phyloP scores from a whole-genome alignment of 2,888 invertebrate species.

The Helleia helle region DNA sequence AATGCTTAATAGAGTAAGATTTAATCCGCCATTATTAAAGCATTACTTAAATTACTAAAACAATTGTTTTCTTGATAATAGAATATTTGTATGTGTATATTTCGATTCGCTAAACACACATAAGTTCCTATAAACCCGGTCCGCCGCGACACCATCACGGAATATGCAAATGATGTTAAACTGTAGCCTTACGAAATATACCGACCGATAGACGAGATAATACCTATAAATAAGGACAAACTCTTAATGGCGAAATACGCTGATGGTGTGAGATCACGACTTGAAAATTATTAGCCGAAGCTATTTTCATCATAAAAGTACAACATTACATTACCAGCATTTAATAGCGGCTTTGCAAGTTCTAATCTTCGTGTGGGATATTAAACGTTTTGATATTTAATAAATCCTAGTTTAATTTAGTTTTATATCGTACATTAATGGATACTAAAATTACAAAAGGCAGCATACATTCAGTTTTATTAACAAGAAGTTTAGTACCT shows the following conservation, averaged over 20 bases:
- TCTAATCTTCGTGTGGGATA: conserved; percentile 22
- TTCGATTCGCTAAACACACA: conserved; percentile 13
- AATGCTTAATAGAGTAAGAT: too few species aligned
- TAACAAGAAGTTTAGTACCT: too few species aligned
- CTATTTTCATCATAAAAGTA: conserved; percentile 47
- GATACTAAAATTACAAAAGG: neutral
- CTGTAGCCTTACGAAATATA: conserved; percentile 53
- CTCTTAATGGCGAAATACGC: conserved; percentile 61
- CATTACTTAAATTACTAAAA: too few species aligned
- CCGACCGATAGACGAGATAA: conserved; percentile 56
- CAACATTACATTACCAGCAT: conserved; percentile 21
- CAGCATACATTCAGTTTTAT: too few species aligned
- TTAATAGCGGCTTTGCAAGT: conserved; percentile 11
- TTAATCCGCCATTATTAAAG: too few species aligned
- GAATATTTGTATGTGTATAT: too few species aligned
- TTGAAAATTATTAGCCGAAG: conserved; percentile 45
- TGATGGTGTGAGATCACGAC: conserved; percentile 62
- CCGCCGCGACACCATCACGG: conserved; percentile 41
- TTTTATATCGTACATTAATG: neutral
- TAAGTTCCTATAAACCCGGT: conserved; percentile 16
- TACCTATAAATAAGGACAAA: conserved; percentile 64
- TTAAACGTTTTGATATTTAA: conserved; percentile 12
- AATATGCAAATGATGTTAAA: conserved; percentile 63
- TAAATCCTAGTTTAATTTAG: neutral
- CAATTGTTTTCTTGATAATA: too few species aligned